Base-by-base conservation (phyloP, 1,140 invertebrate genomes). In the Trichonephila clavata region DNA sequence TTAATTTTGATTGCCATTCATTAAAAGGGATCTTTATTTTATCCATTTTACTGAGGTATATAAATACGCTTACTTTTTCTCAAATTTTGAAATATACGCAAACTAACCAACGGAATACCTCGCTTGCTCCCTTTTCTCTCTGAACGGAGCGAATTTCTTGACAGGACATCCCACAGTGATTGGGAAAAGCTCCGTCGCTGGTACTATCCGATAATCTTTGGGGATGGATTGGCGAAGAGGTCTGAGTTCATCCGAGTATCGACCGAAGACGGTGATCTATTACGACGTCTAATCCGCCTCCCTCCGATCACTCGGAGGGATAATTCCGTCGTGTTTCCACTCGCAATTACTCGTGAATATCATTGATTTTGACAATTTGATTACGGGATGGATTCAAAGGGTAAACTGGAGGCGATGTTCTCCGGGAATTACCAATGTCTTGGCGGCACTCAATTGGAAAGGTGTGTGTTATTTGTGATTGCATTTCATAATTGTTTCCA, bases 331-430 rank as follows among this genome's bases (percentile, higher is more conserved):
- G 18, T 77, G 71, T 77, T 77, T 77, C 60, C 81, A 2, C 86
- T 61, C 21, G 86, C 43, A 71, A 89, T 89, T 50, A 89, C 39
- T 89, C 86, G 32, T 43, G 86, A 71, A 89, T 43, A 71, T 68
- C 63, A 89, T 89, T 89, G 86, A 89, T 89, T 89, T 68, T 89
- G 86, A 89, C 63, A 89, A 71, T 89, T 71, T 89, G 86, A 89
- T 89, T 68, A 71, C 68, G 63, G 27, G 24, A 57, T 8, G 13
- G 43, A 39, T 32, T 77, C 71, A 39, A 16, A 39, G 71, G 71
- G 24, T 39, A 6, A 77, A 32, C 27, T 32, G 50, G 50, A 50
- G 50, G 50, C 50, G 10, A 13, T 50, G 50, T 50, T 39, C 4
- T 4, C 32, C 4, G 2, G 2, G 10, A 50, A 50, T 0, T 50